A percentile compares a stretch with the other conserved stretches of the same genome.
Conservation (phyloP, 2,797 vertebrate species). For the Lithobates pipiens region DNA sequence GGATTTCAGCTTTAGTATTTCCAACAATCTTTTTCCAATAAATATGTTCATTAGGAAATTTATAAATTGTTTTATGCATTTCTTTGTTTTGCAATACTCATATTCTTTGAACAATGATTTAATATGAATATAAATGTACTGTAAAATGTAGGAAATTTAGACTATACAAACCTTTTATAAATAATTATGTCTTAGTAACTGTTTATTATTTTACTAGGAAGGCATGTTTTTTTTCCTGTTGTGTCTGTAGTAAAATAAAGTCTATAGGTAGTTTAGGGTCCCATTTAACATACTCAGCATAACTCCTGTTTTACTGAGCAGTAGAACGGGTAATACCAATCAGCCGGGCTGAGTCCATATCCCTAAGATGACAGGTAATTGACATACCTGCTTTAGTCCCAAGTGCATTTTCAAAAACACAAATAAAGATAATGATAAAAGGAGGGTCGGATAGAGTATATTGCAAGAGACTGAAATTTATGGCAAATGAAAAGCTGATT, state of each 20-base stretch:
- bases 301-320: constrained; percentile 8
- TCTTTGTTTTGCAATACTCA: too few relatives aligned
- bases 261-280: neutral
- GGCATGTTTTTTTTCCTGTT: neutral
- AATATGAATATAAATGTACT: too few relatives aligned
- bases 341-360: constrained; percentile 36
- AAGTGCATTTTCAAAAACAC: constrained; percentile 55
- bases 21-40: too few relatives aligned
- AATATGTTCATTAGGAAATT: too few relatives aligned
- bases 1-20: too few relatives aligned
- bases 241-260: neutral
- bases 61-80: too few relatives aligned
- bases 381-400: constrained; percentile 57
- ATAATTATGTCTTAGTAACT: neutral
- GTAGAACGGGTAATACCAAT: constrained; percentile 32
- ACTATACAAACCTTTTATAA: neutral
- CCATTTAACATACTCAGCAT: constrained; percentile 20
- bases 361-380: constrained; percentile 53
- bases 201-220: neutral
- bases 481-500: constrained; percentile 54
- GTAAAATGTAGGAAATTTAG: too few relatives aligned
- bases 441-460: constrained; percentile 48
- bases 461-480: constrained; percentile 49
- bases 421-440: constrained; percentile 60
- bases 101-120: too few relatives aligned